Base-by-base conservation (phyloP, 2,888 invertebrate genomes). In the Diaprepes abbreviatus region DNA sequence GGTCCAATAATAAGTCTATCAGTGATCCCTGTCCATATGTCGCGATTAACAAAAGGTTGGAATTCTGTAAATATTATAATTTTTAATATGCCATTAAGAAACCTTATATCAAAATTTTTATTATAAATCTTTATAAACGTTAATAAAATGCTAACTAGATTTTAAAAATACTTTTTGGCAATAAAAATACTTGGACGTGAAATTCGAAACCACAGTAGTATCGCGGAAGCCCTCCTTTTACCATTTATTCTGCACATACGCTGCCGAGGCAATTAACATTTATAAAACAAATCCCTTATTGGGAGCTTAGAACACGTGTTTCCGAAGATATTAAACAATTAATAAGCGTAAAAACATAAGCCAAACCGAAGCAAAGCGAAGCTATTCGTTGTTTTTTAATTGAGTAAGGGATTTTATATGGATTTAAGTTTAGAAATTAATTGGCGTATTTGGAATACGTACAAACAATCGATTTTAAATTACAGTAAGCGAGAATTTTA, bases 261-360 rank as follows among this genome's bases (percentile, higher is more conserved):
- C 76, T 73, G 68, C 73, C 71, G 71, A 69, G 74, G 81, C 83
- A 83, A 83, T 83, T 83, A 83, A 82, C 83, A 82, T 82, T 81
- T 81, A 81, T 81, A 81, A 82, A 83, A 82, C 81, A 83, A 83
- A 83, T 83, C 82, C 82, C 79, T 79, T 79, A 81, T 81, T 80
- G 79, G 79, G 74, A 79, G 82, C 80, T 80, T 78, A 80, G 65
- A 82, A 83, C 83, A 82, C 83, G 82, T 83, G 83, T 82, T 81
- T 76, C 81, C 76, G 75, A 83, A 83, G 82, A 83, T 83, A 83
- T 83, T 82, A 82, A 83, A 82, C 83, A 82, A 82, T 83, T 82
- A 83, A 83, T 83, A 80, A 79, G 74, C 78, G 24, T 60, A 40
- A 36, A 66, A 64, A 64, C 54, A 64, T 55, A 64, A 38, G 60